Conservation (phyloP, 2,797 vertebrate genomes). For the Phalloptychus januarius region DNA sequence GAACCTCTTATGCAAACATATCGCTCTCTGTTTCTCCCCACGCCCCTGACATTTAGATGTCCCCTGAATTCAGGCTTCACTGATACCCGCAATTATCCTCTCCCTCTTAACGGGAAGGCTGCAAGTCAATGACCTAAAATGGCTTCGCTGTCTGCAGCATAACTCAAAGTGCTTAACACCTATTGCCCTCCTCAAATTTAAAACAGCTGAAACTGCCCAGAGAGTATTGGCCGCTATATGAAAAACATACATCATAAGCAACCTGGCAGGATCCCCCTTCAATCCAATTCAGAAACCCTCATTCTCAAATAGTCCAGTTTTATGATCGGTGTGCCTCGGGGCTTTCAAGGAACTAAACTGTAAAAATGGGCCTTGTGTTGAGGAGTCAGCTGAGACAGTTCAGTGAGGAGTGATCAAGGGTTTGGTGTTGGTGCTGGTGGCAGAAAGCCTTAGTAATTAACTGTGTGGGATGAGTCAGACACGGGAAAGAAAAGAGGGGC, state of each 20-base stretch:
- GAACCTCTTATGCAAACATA: conserved; percentile 76
- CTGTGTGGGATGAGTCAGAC: conserved; percentile 60
- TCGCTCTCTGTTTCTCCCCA: conserved; percentile 58
- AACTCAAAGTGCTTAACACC: conserved; percentile 63
- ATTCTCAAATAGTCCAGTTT: conserved; percentile 12
- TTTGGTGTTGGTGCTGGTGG: conserved; percentile 39
- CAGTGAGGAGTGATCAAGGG: conserved; percentile 43
- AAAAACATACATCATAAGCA: conserved; percentile 59
- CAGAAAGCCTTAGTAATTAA: conserved; percentile 67
- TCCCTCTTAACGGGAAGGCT: conserved; percentile 49
- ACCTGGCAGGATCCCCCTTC: conserved; percentile 39
- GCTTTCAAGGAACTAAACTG: conserved; percentile 48
- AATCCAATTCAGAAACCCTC: conserved; percentile 40
- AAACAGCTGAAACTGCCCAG: conserved; percentile 57
- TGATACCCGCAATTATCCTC: conserved; percentile 64
- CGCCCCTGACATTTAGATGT: conserved; percentile 74
- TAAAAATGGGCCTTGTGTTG: conserved; percentile 34
- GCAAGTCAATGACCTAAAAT: conserved; percentile 61
- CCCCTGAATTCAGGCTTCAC: conserved; percentile 59
- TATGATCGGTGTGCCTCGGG: conserved; percentile 36
- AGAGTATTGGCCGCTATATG: conserved; percentile 43
- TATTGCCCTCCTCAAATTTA: conserved; percentile 36
- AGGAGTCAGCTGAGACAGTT: conserved; percentile 49
- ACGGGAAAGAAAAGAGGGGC: conserved; percentile 48
- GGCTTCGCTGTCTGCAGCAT: conserved; percentile 58